Percentiles rank a stretch among this genome's conserved stretches.
These are phyloP conservation scores for Cyphomyrus plagiostoma DNA, from an alignment of 2,113 vertebrate species.

Conservation along the genomic window DNA sequence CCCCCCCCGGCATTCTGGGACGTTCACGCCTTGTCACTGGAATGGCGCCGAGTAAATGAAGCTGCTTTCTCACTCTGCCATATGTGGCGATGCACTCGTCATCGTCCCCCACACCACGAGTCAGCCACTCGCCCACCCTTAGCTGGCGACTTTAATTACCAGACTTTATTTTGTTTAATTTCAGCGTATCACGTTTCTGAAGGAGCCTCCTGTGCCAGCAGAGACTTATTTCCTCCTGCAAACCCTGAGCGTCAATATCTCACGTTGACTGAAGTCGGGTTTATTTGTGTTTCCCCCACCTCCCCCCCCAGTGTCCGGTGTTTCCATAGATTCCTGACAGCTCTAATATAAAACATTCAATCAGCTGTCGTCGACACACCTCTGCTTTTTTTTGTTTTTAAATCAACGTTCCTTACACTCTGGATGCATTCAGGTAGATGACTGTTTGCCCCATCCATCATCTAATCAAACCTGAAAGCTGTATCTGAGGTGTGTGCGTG, in stretches of 20 bases:
- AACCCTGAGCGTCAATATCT: background rate
- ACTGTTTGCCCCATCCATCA: background rate
- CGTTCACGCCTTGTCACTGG: background rate
- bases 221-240: background rate
- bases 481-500: background rate
- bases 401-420: background rate
- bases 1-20: background rate
- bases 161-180: background rate
- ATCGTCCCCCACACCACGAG: background rate
- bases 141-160: background rate
- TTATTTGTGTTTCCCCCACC: conserved; percentile 29
- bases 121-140: background rate
- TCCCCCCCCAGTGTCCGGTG: background rate
- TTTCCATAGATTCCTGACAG: conserved; percentile 25
- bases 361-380: conserved; percentile 26
- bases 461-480: conserved; percentile 7
- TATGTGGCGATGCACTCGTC: background rate
- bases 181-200: background rate
- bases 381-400: background rate
- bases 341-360: conserved; percentile 35
- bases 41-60: background rate
- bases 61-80: background rate
- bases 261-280: conserved; percentile 18
- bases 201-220: background rate
- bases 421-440: background rate